These are phyloP conservation scores for Pyrgus malvae DNA, from an alignment of 2,888 invertebrate genomes.

Conservation along the genomic window DNA sequence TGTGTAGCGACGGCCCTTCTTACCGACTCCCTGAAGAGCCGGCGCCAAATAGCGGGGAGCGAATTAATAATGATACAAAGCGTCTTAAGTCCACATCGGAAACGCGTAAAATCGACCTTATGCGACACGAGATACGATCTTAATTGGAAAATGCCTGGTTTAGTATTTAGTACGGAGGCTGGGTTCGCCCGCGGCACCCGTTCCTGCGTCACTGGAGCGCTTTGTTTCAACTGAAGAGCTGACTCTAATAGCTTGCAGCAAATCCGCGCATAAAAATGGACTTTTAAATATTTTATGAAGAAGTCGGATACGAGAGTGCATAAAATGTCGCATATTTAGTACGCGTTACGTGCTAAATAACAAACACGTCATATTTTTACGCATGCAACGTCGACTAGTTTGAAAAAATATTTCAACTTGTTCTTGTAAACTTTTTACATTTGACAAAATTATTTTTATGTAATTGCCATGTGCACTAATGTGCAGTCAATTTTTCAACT, in stretches of 20 bases:
- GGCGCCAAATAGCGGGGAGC: slow-evolving; percentile 77
- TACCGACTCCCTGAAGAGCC: slow-evolving; percentile 66
- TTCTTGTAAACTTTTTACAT: not conserved
- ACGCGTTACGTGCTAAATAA: slow-evolving; percentile 28
- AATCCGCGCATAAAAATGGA: slow-evolving; percentile 76
- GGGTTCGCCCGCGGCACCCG: slow-evolving; percentile 62
- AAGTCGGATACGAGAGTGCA: slow-evolving; percentile 49
- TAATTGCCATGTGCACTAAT: too few relatives aligned
- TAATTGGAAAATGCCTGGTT: slow-evolving; percentile 60
- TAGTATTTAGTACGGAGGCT: slow-evolving; percentile 57
- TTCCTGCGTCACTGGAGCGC: slow-evolving; percentile 70
- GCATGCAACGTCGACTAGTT: not conserved
- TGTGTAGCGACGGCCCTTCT: slow-evolving; percentile 62
- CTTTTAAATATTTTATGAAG: slow-evolving; percentile 77
- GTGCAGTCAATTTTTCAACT: too few relatives aligned
- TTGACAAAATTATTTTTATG: too few relatives aligned
- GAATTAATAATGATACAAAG: slow-evolving; percentile 74
- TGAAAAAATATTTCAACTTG: slow-evolving; percentile 3
- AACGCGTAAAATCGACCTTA: slow-evolving; percentile 62
- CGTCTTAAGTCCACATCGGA: slow-evolving; percentile 52
- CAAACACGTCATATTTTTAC: not conserved
- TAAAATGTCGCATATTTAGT: slow-evolving; percentile 44
- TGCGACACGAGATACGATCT: slow-evolving; percentile 62
- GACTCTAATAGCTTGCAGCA: slow-evolving; percentile 80
- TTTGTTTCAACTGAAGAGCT: slow-evolving; percentile 79